Percentiles rank a stretch among this genome's conserved stretches.
Conservation (phyloP, 2,888 invertebrate species). For the Flabesymbios commensalis region DNA sequence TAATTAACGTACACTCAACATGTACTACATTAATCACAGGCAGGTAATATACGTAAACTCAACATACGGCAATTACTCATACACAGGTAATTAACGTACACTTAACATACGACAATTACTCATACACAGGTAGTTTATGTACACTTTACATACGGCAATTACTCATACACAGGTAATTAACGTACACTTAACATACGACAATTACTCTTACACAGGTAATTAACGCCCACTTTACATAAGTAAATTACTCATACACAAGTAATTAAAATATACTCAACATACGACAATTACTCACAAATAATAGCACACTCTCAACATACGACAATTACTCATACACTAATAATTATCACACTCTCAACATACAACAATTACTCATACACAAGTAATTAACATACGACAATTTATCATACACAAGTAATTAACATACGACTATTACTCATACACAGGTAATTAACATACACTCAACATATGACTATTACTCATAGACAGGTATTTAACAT, state of each 20-base stretch:
- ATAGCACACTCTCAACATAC: too few species aligned
- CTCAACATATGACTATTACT: not conserved
- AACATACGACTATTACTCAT: too few species aligned
- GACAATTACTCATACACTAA: slow-evolving; percentile 39
- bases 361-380: too few species aligned
- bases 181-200: not conserved
- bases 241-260: slow-evolving; percentile 41
- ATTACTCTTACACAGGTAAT: not conserved
- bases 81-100: slow-evolving; percentile 35
- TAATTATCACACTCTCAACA: too few species aligned
- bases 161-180: slow-evolving; percentile 37
- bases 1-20: slow-evolving; percentile 13
- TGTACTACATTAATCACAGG: not conserved
- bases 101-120: not conserved
- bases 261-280: not conserved
- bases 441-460: slow-evolving; percentile 35
- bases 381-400: slow-evolving; percentile 31
- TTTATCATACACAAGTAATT: too few species aligned
- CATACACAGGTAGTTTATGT: not conserved
- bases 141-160: too few species aligned
- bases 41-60: too few species aligned
- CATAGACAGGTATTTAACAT: not conserved
- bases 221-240: too few species aligned
- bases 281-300: not conserved
- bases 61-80: too few species aligned